Percentiles rank a stretch among this genome's conserved stretches.
Conservation (phyloP, 2,888 invertebrate genomes). For the Frankliniella fusca region DNA sequence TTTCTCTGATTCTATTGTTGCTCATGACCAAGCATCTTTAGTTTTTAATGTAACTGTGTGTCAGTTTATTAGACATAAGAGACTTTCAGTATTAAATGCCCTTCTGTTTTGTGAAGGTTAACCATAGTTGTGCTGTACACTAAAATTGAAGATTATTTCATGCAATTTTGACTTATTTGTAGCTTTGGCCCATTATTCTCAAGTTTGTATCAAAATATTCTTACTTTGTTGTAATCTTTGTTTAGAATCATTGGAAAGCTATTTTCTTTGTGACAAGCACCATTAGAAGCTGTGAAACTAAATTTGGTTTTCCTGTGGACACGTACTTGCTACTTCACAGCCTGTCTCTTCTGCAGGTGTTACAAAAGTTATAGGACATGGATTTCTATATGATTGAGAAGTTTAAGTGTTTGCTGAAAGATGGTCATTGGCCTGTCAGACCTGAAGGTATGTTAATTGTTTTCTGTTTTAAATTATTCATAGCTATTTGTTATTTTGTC, state of each 20-base stretch:
- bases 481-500: no score
- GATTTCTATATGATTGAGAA: not conserved
- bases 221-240: no score
- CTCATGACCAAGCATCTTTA: not conserved
- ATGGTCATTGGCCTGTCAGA: not conserved
- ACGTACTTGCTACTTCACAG: no score
- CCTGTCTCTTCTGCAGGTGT: not conserved
- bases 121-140: not conserved
- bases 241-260: no score
- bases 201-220: no score
- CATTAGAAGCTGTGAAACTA: no score
- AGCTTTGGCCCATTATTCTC: no score
- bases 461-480: not conserved
- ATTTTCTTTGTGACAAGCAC: no score
- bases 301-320: no score
- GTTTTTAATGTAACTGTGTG: not conserved
- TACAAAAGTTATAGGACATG: not conserved
- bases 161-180: not conserved
- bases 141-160: not conserved
- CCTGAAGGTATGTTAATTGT: not conserved
- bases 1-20: no score
- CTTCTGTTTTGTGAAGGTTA: not conserved
- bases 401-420: conserved; percentile 7
- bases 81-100: not conserved
- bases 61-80: not conserved